Evolutionary conservation across 2,113 vertebrate species (phyloP).

Genomic region (Gymnobelideus leadbeateri): DNA sequence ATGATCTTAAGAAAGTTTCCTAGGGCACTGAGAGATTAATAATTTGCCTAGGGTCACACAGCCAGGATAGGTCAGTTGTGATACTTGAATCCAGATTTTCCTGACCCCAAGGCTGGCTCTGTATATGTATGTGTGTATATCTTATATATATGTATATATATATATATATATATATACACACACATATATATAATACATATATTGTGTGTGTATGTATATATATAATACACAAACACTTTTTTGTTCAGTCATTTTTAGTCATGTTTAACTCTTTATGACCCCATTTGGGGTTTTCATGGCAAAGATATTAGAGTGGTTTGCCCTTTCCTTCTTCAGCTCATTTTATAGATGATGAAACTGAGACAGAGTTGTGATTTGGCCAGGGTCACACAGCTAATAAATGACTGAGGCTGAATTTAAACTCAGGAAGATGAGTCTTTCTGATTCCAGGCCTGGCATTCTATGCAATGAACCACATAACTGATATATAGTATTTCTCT

Average conservation of each 20-base stretch:
- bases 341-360: neutral
- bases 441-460: neutral
- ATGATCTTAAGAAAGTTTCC: neutral
- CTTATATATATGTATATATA: neutral
- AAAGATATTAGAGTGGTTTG: neutral
- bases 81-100: neutral
- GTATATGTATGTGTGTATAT: neutral
- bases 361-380: neutral
- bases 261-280: neutral
- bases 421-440: neutral
- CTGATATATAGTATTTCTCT: too few relatives aligned
- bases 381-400: neutral
- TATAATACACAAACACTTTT: neutral
- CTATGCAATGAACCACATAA: neutral
- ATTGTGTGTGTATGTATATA: neutral
- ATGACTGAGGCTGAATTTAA: neutral
- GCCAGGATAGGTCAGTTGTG: too few relatives aligned
- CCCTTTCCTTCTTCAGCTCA: neutral
- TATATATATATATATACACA: neutral
- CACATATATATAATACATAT: neutral
- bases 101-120: too few relatives aligned
- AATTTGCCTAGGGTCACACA: neutral
- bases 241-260: neutral
- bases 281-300: neutral
- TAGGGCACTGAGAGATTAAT: neutral